These are phyloP conservation scores for Parauchenoglanis ngamensis DNA, from an alignment of 2,797 vertebrate species.

Conservation along the genomic window DNA sequence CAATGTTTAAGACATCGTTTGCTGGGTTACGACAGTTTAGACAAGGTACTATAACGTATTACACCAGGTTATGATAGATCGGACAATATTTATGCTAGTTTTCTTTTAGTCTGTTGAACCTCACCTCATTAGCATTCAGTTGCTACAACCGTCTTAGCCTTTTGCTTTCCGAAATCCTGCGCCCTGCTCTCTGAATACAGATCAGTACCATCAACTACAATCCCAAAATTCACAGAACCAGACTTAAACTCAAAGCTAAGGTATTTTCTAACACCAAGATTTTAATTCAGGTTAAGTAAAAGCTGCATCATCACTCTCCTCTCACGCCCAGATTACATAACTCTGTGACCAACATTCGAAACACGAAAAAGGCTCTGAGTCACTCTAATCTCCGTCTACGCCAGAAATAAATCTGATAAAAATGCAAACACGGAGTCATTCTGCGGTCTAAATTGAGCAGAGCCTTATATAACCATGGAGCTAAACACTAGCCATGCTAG, in stretches of 20 bases:
- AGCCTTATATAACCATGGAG: conserved; percentile 30
- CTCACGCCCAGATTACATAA: background rate
- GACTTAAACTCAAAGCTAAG: background rate
- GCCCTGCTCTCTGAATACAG: background rate
- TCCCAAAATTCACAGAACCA: background rate
- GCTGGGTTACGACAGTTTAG: background rate
- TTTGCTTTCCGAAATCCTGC: background rate
- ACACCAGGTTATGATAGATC: background rate
- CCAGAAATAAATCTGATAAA: conserved; percentile 13
- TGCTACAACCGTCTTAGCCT: background rate
- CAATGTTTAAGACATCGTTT: no score
- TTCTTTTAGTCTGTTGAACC: background rate
- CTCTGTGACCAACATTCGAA: background rate
- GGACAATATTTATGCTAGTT: background rate
- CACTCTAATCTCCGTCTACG: conserved; percentile 23
- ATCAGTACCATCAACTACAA: background rate
- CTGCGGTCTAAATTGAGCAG: conserved; percentile 19
- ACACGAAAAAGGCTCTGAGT: conserved; percentile 16
- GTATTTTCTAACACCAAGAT: background rate
- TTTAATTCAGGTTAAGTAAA: background rate
- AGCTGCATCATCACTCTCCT: conserved; percentile 1
- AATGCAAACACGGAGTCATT: background rate
- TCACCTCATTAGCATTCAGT: background rate
- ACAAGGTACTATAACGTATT: background rate
- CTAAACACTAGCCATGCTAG: conserved; percentile 20